phyloP scores from a whole-genome alignment of 2,113 vertebrate genomes.

The Meles meles region DNA sequence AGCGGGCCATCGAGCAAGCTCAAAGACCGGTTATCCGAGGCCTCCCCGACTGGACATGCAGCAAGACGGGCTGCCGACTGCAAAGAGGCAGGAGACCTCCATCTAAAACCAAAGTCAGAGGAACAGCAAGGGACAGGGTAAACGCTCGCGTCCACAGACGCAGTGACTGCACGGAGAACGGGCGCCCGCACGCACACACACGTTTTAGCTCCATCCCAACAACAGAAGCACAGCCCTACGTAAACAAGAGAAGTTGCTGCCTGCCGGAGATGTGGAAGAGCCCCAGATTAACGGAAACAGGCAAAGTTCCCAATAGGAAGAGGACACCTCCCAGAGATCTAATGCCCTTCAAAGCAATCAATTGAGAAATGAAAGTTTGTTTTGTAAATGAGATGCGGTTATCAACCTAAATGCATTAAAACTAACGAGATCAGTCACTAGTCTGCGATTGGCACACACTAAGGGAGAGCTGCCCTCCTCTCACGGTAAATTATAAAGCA shows the following conservation, averaged over 20 bases:
- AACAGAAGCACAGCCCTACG: neutral
- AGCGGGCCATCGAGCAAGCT: neutral
- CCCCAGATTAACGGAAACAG: neutral
- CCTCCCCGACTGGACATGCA: neutral
- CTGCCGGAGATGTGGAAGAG: neutral
- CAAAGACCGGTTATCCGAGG: accelerated
- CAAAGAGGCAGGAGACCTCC: neutral
- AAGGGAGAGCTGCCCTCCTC: neutral
- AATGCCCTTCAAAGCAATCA: neutral
- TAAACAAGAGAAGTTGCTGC: neutral
- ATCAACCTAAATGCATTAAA: neutral
- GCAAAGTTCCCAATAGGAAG: neutral
- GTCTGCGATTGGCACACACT: neutral
- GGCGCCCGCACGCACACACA: accelerated
- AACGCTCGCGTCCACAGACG: accelerated
- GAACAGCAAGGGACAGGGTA: neutral
- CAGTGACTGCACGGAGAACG: accelerated
- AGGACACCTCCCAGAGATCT: neutral
- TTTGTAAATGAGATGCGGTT: neutral
- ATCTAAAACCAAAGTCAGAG: neutral
- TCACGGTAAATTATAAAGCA: neutral
- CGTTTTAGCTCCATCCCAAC: neutral
- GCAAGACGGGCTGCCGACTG: accelerated
- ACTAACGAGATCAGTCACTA: neutral
- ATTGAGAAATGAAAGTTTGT: neutral